Evolutionary conservation across 2,888 invertebrate species (phyloP), one percentile per base, ranked within the genome.

Genomic region (Trissonchulus sp.): DNA sequence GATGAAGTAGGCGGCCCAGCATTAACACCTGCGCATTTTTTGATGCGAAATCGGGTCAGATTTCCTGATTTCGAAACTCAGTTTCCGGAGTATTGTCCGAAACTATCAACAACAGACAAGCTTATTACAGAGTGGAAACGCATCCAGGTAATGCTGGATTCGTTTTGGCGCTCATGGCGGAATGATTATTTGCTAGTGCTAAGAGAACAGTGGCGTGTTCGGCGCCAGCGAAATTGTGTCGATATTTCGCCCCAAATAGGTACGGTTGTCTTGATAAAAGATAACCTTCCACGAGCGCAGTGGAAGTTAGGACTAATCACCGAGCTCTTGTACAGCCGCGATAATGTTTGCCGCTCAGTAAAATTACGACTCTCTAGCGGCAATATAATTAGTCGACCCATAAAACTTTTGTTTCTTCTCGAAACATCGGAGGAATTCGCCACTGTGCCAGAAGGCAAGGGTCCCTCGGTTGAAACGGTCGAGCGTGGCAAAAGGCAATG

Each of bases 131-230:
- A 36, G 8, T 69, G 71, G 71, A 69, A 69, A 36, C 8, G 71
- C 8, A 34, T 69, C 34, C 71, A 69, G 36, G 71, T 35, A 8
- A n/a, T 69, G 28, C 28, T 72, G 37, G 15, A 72, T 48, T 72
- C 73, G 60, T 72, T 72, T 72, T 72, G 73, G 73, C n/a, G 3
- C 2, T n/a, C 2, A 8, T 63, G 73, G 73, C 8, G 38, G 2
- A 72, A 36, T 8, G 63, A 36, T n/a, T 72, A 72, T 28, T 72
- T 72, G 73, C 63, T 72, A 23, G 35, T 63, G 28, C 73, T 72
- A 15, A 23, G 73, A 3, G 73, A 36, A 23, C 71, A 69, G 34
- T 69, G 31, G 71, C 38, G 83, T 3, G 23, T 2, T 3, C 30
- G 30, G 2, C 73, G n/a, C 2, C 73, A 72, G 60, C 38, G 30